Evolutionary conservation across 2,888 invertebrate genomes (phyloP), one percentile per base, ranked within the genome.

Genomic region (Heteromurus nitidus): DNA sequence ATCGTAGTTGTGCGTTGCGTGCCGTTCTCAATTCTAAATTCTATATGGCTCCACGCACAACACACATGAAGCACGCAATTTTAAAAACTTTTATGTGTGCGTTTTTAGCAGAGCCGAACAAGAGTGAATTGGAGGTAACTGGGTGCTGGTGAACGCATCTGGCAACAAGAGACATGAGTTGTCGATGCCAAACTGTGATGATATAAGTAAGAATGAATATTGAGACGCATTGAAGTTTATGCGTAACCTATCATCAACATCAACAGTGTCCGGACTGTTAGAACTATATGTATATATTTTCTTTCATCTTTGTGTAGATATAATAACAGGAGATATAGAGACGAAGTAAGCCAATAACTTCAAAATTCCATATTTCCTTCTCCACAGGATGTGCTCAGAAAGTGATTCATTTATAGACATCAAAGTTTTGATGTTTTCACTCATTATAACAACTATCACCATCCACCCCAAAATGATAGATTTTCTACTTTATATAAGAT

Each of bases 181-280:
- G 67, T 67, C 47, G 67, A 65, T 16, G 42, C 44, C n/a, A n/a
- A n/a, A n/a, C n/a, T n/a, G n/a, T n/a, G 65, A 47, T 16, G 31
- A 62, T 24, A 7, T n/a, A n/a, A 18, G 50, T 22, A 50, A 7
- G n/a, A 64, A 7, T 16, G 30, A 13, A 28, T 9, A 3, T 2
- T 16, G 28, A 64, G 64, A 64, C 64, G 42, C 64, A 64, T 42
- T n/a, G 42, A 18, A 64, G 1, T 36, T 64, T 64, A 64, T 36
- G 64, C 64, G 42, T 64, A 42, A 42, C 64, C 64, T 16, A 64
- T 64, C 42, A 64, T 64, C 64, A 42, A 28, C 60, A 9, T 31
- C 28, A 58, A 26, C 58, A 24, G 30, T 26, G 62, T 58, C 22
- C 13, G 28, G 7, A 36, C 3, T n/a, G 55, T 55, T 60, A 16